Conservation (phyloP, 2,888 invertebrate species). For the Ochropleura plecta region DNA sequence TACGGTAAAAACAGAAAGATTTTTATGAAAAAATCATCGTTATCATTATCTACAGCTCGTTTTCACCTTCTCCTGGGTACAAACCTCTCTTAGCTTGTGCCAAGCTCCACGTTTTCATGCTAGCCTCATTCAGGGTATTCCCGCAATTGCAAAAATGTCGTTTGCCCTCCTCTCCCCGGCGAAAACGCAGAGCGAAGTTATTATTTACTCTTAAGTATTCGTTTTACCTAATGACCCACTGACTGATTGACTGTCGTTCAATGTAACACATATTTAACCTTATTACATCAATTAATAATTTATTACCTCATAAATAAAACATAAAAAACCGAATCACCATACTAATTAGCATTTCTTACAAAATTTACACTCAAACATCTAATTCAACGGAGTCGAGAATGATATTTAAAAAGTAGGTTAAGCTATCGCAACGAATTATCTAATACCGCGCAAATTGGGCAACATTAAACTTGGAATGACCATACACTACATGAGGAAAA, state of each 20-base stretch:
- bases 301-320: slow-evolving; percentile 38
- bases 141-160: too few species aligned
- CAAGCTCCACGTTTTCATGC: too few species aligned
- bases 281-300: slow-evolving; percentile 36
- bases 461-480: slow-evolving; percentile 55
- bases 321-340: slow-evolving; percentile 40
- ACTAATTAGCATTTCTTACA: slow-evolving; percentile 58
- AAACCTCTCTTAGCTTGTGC: too few species aligned
- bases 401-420: slow-evolving; percentile 69
- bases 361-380: slow-evolving; percentile 55
- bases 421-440: slow-evolving; percentile 67
- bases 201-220: background rate
- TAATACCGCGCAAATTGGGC: slow-evolving; percentile 67
- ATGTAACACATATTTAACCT: slow-evolving; percentile 4
- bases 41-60: too few species aligned
- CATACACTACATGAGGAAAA: slow-evolving; percentile 55
- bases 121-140: too few species aligned
- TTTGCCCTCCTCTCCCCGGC: too few species aligned
- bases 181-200: background rate
- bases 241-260: slow-evolving; percentile 35
- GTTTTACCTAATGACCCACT: slow-evolving; percentile 42
- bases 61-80: too few species aligned
- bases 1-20: background rate
- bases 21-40: too few species aligned
- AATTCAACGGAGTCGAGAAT: slow-evolving; percentile 40